Evolutionary conservation across 2,113 vertebrate species (phyloP).

Genomic region (Phaethornis superciliosus): DNA sequence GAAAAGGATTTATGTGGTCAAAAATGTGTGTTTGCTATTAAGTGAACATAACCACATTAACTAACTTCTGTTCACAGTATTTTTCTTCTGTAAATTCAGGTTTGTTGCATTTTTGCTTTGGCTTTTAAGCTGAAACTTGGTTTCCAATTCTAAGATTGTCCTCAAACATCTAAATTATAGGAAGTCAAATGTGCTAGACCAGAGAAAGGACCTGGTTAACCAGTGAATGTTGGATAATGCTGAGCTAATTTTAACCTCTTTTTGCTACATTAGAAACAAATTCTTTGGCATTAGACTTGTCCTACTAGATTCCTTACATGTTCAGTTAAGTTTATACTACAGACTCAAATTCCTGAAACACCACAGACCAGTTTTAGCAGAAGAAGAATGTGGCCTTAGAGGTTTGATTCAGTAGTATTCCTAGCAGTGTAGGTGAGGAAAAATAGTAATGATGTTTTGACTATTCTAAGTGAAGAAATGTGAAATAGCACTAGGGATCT

Average conservation of each 20-base stretch:
- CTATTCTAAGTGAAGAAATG: not conserved
- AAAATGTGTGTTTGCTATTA: slow-evolving; percentile 9
- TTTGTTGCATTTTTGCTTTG: not conserved
- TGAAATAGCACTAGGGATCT: not conserved
- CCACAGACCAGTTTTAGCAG: not conserved
- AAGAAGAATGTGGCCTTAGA: slow-evolving; percentile 1
- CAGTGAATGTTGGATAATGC: not conserved
- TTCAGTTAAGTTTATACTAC: slow-evolving; percentile 5
- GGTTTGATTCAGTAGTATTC: not conserved
- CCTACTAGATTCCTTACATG: not conserved
- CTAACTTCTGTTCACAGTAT: not conserved
- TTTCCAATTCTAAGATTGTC: not conserved
- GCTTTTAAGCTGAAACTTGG: not conserved
- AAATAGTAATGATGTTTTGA: not conserved
- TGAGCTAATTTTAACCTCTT: not conserved
- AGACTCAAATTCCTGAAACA: slow-evolving; percentile 16
- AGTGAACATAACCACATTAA: not conserved
- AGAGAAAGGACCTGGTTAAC: not conserved
- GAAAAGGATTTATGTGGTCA: not conserved
- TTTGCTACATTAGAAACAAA: slow-evolving; percentile 6
- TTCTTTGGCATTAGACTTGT: not conserved
- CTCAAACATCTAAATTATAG: not conserved
- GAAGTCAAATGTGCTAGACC: not conserved
- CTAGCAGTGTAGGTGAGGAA: not conserved
- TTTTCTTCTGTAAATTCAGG: not conserved